Evolutionary conservation across 2,113 vertebrate species (phyloP).

Genomic region (Cnemophilus loriae): DNA sequence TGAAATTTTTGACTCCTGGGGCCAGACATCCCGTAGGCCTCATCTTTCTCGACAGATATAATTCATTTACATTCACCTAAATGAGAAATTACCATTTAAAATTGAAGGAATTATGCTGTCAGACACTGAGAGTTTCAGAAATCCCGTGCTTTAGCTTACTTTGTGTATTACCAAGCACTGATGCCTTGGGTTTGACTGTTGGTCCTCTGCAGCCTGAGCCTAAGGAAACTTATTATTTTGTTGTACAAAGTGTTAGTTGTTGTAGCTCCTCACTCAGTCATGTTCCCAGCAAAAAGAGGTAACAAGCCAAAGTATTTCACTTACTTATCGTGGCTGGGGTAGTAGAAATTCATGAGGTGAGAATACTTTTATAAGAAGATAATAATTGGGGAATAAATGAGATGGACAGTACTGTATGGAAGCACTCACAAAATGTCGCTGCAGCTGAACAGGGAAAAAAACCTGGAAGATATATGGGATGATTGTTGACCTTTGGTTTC

Average conservation of each 20-base stretch:
- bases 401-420: not conserved
- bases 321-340: not conserved
- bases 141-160: not conserved
- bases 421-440: not conserved
- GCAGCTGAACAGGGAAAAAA: not conserved
- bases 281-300: not conserved
- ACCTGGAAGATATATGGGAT: not conserved
- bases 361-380: not conserved
- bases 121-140: not conserved
- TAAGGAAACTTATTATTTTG: not conserved
- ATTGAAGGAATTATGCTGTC: not conserved
- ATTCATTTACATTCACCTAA: not conserved
- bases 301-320: not conserved
- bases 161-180: not conserved
- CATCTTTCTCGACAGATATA: not conserved
- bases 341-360: not conserved
- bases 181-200: not conserved
- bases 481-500: constrained; percentile 38
- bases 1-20: not conserved
- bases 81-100: not conserved
- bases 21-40: not conserved
- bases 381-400: not conserved
- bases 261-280: not conserved
- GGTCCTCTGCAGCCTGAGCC: not conserved
- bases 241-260: not conserved